Conservation (phyloP, 2,797 vertebrate species). For the Stomatorhinus walkeri region DNA sequence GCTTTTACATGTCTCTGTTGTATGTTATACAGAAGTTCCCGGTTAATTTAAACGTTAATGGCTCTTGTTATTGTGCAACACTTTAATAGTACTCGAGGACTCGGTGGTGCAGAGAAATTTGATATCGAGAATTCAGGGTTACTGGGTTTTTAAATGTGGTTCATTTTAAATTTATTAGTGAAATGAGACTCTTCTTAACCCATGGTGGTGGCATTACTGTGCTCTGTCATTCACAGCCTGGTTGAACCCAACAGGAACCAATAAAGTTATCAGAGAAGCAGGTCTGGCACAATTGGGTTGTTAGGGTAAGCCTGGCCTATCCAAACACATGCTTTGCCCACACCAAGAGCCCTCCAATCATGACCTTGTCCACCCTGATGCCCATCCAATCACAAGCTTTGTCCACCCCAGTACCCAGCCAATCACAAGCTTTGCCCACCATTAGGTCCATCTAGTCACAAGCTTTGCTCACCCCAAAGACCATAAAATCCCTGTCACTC, state of each 20-base stretch:
- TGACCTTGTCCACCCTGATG: background rate
- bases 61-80: background rate
- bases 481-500: background rate
- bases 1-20: background rate
- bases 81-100: background rate
- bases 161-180: constrained; percentile 3
- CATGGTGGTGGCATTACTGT: background rate
- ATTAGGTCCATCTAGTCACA: background rate
- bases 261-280: background rate
- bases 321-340: background rate
- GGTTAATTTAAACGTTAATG: background rate
- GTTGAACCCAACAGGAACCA: background rate
- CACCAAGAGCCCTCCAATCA: background rate
- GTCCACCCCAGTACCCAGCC: background rate
- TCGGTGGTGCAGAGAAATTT: background rate
- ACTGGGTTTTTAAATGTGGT: background rate
- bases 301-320: background rate
- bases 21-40: background rate
- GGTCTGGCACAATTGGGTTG: background rate
- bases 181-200: background rate
- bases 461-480: background rate
- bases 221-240: background rate
- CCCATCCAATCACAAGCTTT: background rate
- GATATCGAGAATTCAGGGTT: background rate
- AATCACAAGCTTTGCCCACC: background rate